Base-by-base conservation (phyloP, 2,113 vertebrate genomes). In the Barnardius zonarius region DNA sequence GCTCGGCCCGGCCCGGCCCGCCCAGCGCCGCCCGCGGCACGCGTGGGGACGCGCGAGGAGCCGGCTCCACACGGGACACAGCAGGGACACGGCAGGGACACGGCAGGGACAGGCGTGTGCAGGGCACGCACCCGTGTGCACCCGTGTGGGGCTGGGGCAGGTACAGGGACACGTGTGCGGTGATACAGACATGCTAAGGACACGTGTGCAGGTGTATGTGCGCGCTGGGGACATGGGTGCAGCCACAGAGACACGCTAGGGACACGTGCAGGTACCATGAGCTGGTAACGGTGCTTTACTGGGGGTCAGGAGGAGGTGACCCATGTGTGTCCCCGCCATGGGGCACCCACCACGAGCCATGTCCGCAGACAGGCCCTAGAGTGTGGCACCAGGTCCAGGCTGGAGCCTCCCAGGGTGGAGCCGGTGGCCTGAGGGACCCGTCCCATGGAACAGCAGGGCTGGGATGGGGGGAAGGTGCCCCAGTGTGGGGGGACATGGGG, bases 221-320 rank as follows among this genome's bases (percentile, higher is more conserved):
- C 37, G n/a, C 1, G 5, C 22, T 25, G 7, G 13, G 6, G 75
- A 41, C 46, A 25, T 3, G 28, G 2, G 16, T 33, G 4, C 15
- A 24, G 59, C 3, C 13, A 13, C 33, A 55, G 1, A 10, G 14
- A 12, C 64, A 67, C 4, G 22, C 64, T 24, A 23, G 6, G 30
- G 15, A 11, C 59, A 37, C 7, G 15, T 97, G 99, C 39, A 11
- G 39, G 54, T 9, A 14, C 55, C 55, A 57, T n/a, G 55, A 9
- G 8, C 55, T 22, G 55, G 30, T 20, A 33, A 33, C 5, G 12
- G 54, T 9, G 54, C 18, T 57, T 33, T 20, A 57, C 39, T 13
- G 31, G 18, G 54, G 55, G 12, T 57, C 55, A 57, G 19, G 19
- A 57, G 12, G 31, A 33, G 31, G 31, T 33, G 55, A 57, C 55